Base-by-base conservation (phyloP, 2,888 invertebrate genomes). In the Cryptocheilus praepositus region DNA sequence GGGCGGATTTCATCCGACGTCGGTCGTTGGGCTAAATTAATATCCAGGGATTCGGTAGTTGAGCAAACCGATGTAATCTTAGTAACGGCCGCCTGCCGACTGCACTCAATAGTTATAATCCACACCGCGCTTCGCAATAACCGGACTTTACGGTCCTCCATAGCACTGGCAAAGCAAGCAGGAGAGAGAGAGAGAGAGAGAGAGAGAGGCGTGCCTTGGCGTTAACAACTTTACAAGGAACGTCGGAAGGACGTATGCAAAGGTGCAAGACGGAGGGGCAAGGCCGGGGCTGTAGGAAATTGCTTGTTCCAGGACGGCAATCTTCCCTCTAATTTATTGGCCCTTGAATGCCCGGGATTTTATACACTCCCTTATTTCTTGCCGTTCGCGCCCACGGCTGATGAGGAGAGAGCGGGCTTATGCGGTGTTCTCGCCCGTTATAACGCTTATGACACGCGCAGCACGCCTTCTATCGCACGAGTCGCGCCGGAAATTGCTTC, bases 261-360 rank as follows among this genome's bases (percentile, higher is more conserved):
- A 66, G 62, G 51, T 62, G 66, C 25, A 13, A 51, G 61, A 28
- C 54, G 61, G 43, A 46, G 25, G 49, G n/a, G n/a, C 45, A 16
- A 5, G 49, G 49, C 13, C 7, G 49, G 18, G 3, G 49, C n/a
- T 5, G 25, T 44, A 67, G 64, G 49, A 68, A 65, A 68, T 68
- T 68, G 67, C 67, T 59, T 62, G 52, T 44, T 65, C 51, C 61
- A 62, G 49, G 59, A 51, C 59, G 64, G 64, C 65, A 58, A 65
- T 60, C 55, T 67, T 43, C 57, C 59, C 19, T 59, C 58, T 68
- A 64, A 68, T 68, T 68, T 68, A 68, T 68, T 65, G 65, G 60
- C 67, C 65, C 22, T 56, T 46, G 28, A 52, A 57, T 52, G 52
- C 60, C 55, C 55, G 45, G 49, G 21, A 52, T 68, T 54, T 60